phyloP scores from a whole-genome alignment of 2,888 invertebrate genomes.

The Fragum whitleyi region DNA sequence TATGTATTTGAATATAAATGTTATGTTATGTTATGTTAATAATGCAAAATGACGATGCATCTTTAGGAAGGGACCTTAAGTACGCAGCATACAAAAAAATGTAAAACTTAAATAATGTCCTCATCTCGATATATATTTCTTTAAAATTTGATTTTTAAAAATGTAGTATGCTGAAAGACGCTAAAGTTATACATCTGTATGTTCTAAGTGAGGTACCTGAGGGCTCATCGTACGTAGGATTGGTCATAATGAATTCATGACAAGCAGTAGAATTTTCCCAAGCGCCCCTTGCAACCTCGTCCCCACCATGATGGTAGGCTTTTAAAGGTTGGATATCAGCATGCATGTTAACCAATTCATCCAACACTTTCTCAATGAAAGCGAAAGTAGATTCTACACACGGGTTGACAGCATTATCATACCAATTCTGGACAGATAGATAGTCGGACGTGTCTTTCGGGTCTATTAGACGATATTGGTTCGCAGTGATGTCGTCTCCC shows the following conservation, averaged over 20 bases:
- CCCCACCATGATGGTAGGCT: conserved; percentile 82
- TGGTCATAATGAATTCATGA: conserved; percentile 38
- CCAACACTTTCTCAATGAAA: conserved; percentile 76
- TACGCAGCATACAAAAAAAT: too few relatives aligned
- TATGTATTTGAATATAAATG: too few relatives aligned
- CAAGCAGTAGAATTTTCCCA: conserved; percentile 81
- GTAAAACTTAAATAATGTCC: too few relatives aligned
- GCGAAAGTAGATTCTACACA: conserved; percentile 75
- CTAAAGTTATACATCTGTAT: too few relatives aligned
- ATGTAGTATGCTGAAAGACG: too few relatives aligned
- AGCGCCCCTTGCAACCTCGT: conserved; percentile 79
- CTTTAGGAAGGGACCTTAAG: too few relatives aligned
- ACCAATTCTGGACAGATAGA: conserved; percentile 74
- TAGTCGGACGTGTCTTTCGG: conserved; percentile 69
- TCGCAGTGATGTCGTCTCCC: conserved; percentile 56
- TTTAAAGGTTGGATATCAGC: conserved; percentile 72
- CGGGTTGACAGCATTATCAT: conserved; percentile 77
- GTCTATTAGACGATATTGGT: conserved; percentile 70
- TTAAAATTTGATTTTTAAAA: too few relatives aligned
- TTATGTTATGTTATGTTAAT: too few relatives aligned
- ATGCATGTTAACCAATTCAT: conserved; percentile 70
- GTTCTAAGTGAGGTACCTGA: too few relatives aligned
- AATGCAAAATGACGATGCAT: too few relatives aligned
- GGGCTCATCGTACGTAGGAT: conserved; percentile 40
- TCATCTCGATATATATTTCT: too few relatives aligned